Evolutionary conservation across 2,888 invertebrate genomes (phyloP).

Genomic region (Orchestes rusci): DNA sequence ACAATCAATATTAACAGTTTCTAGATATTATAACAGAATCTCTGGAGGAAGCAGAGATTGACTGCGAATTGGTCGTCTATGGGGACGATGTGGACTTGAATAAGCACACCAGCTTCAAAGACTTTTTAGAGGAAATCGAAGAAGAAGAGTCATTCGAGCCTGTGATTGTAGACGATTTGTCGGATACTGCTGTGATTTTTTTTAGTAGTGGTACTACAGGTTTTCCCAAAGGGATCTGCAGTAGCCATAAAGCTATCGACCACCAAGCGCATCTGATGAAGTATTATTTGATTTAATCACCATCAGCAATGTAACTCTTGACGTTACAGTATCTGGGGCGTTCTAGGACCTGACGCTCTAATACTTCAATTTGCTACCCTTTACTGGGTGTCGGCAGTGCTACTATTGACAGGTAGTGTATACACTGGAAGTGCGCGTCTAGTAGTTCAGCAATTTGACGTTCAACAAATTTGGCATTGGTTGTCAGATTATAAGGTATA

Average conservation of each 20-base stretch:
- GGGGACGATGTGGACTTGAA: slow-evolving; percentile 13
- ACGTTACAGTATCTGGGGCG: too few relatives aligned
- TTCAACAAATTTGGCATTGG: slow-evolving; percentile 30
- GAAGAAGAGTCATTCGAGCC: slow-evolving; percentile 32
- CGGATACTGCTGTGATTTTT: slow-evolving; percentile 30
- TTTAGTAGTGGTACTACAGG: slow-evolving; percentile 39
- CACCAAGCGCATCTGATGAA: slow-evolving; percentile 3
- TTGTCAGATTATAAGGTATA: slow-evolving; percentile 35
- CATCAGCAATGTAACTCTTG: too few relatives aligned
- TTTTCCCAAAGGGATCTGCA: slow-evolving; percentile 36
- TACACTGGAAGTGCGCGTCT: slow-evolving; percentile 32
- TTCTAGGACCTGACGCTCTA: too few relatives aligned
- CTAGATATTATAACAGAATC: slow-evolving; percentile 30
- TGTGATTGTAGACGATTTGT: slow-evolving; percentile 11
- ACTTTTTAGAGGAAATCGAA: slow-evolving; percentile 29
- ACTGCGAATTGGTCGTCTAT: too few relatives aligned
- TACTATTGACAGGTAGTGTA: slow-evolving; percentile 26
- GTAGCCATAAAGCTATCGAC: slow-evolving; percentile 14
- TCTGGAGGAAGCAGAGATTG: slow-evolving; percentile 30
- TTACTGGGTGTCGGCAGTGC: slow-evolving; percentile 37
- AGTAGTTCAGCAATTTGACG: slow-evolving; percentile 28
- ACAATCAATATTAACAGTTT: slow-evolving; percentile 5
- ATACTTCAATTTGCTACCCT: too few relatives aligned
- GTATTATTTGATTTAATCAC: too few relatives aligned
- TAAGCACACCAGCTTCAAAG: slow-evolving; percentile 3